phyloP scores from a whole-genome alignment of 2,113 vertebrate genomes.

The Rhadina sibilatrix region DNA sequence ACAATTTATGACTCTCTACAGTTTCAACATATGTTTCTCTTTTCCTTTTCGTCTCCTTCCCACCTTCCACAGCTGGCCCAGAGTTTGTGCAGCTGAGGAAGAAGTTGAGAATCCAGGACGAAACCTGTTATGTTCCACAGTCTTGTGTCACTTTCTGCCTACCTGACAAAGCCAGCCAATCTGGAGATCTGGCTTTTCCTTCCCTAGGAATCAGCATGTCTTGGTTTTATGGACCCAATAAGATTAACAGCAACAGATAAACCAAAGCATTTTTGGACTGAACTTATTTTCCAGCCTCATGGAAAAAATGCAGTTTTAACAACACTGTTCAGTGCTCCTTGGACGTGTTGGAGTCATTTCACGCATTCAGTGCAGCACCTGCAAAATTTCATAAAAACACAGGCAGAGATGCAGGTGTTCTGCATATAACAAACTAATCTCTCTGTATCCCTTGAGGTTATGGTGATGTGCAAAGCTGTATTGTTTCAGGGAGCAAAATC shows the following conservation, averaged over 20 bases:
- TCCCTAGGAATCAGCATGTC: neutral
- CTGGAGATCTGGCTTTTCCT: neutral
- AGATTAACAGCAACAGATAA: neutral
- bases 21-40: neutral
- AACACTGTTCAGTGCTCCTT: neutral
- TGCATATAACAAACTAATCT: neutral
- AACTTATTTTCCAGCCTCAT: neutral
- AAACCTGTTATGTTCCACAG: neutral
- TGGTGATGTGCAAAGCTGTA: neutral
- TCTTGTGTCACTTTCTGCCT: neutral
- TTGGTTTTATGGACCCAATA: neutral
- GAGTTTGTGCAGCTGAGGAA: neutral
- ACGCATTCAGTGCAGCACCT: neutral
- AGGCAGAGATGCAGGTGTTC: neutral
- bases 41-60: neutral
- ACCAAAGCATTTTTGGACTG: neutral
- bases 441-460: neutral
- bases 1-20: neutral
- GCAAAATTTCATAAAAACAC: neutral
- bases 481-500: neutral
- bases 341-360: neutral
- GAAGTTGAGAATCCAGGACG: neutral
- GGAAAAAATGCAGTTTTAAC: neutral
- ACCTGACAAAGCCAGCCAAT: neutral
- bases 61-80: neutral